A percentile compares a stretch with the other conserved stretches of the same genome.
These are phyloP conservation scores for Platysteira castanea DNA, from an alignment of 2,113 vertebrate species.

Conservation along the genomic window DNA sequence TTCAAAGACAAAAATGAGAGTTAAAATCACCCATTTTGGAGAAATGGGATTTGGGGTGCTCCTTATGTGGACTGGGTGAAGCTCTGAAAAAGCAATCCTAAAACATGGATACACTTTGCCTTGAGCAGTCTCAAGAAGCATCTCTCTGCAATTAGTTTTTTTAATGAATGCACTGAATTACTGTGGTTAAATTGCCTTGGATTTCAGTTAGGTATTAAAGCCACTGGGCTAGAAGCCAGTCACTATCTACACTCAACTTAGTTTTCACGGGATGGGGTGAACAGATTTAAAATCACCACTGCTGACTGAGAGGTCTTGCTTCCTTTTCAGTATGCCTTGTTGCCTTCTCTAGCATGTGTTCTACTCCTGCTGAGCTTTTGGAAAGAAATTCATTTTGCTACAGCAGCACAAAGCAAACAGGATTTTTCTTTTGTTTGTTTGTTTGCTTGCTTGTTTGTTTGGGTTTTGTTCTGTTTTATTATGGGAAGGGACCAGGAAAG, in stretches of 20 bases:
- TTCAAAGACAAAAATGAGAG: neutral
- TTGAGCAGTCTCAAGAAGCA: neutral
- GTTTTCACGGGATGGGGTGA: neutral
- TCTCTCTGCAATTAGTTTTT: neutral
- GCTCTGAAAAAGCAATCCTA: neutral
- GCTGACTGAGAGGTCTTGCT: neutral
- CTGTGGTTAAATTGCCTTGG: neutral
- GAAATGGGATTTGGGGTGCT: neutral
- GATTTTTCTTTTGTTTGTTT: neutral
- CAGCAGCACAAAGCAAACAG: neutral
- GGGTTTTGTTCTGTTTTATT: neutral
- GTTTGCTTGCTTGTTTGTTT: fast-evolving
- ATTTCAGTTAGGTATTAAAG: neutral
- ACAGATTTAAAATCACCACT: neutral
- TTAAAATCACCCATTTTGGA: neutral
- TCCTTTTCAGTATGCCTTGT: neutral
- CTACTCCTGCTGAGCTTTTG: neutral
- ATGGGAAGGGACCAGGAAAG: neutral
- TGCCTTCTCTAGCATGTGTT: neutral
- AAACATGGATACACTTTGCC: neutral
- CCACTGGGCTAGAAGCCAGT: neutral
- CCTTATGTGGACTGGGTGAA: neutral
- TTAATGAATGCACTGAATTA: neutral
- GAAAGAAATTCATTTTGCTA: neutral
- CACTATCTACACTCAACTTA: neutral